These are phyloP conservation scores for Orchestes rusci DNA, from an alignment of 2,888 invertebrate genomes.

Conservation along the genomic window DNA sequence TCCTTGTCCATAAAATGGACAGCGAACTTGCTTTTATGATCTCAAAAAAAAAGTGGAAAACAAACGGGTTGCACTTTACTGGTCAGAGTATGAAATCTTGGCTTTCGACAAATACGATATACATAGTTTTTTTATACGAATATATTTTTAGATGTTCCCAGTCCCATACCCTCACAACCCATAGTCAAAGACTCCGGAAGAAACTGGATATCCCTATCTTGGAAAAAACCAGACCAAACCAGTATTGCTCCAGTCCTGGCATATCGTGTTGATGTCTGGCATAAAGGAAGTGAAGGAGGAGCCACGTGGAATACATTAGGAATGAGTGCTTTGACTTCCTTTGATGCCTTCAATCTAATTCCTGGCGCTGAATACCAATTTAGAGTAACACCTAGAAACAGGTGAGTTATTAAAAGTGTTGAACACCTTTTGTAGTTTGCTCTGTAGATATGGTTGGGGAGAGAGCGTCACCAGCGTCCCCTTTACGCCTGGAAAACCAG, in stretches of 20 bases:
- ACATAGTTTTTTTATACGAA: too few species aligned
- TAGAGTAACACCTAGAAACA: slow-evolving; percentile 79
- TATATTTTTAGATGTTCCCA: slow-evolving; percentile 67
- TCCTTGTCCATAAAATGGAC: too few species aligned
- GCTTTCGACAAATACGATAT: too few species aligned
- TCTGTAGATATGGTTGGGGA: slow-evolving; percentile 73
- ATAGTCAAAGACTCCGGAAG: slow-evolving; percentile 72
- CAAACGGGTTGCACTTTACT: too few species aligned
- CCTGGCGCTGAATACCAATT: slow-evolving; percentile 78
- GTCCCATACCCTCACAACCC: slow-evolving; percentile 69
- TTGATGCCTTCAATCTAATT: slow-evolving; percentile 77
- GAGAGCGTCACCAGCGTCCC: slow-evolving; percentile 62
- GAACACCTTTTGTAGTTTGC: not conserved
- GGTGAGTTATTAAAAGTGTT: slow-evolving; percentile 12
- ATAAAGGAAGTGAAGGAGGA: slow-evolving; percentile 71
- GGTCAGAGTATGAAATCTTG: too few species aligned
- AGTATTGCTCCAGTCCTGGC: slow-evolving; percentile 72
- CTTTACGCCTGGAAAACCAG: slow-evolving; percentile 57
- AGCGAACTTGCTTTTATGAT: too few species aligned
- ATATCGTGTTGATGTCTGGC: slow-evolving; percentile 77
- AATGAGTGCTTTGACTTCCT: slow-evolving; percentile 69
- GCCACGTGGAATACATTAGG: slow-evolving; percentile 78
- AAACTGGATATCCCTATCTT: slow-evolving; percentile 77
- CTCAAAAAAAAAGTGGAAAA: too few species aligned
- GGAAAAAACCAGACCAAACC: slow-evolving; percentile 66